A percentile compares a stretch with the other conserved stretches of the same genome.
phyloP scores from a whole-genome alignment of 1,140 invertebrate genomes.

The Pygmarrhopalites habei region DNA sequence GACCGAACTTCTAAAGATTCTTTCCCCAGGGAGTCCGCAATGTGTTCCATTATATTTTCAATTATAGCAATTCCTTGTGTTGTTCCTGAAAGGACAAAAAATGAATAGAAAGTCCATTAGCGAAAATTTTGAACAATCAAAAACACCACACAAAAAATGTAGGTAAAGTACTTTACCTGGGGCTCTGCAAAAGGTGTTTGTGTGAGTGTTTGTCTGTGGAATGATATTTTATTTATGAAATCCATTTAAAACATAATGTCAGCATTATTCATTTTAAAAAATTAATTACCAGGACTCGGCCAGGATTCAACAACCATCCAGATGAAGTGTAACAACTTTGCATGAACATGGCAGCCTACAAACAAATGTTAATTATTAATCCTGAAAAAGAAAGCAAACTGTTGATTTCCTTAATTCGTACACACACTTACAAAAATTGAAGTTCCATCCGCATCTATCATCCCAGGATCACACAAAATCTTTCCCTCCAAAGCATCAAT shows the following conservation, averaged over 20 bases:
- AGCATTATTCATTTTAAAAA: too few species aligned
- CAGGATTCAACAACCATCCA: slow-evolving; percentile 10
- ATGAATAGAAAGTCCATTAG: neutral
- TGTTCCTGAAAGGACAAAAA: slow-evolving; percentile 47
- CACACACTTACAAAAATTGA: slow-evolving; percentile 60
- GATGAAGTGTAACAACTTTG: slow-evolving; percentile 38
- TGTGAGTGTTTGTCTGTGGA: slow-evolving; percentile 41
- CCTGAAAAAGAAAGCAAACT: too few species aligned
- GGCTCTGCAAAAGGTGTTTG: slow-evolving; percentile 40
- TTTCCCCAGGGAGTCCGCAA: slow-evolving; percentile 56
- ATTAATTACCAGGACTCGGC: too few species aligned
- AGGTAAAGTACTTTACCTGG: slow-evolving; percentile 33
- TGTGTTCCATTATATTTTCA: slow-evolving; percentile 76
- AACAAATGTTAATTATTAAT: slow-evolving; percentile 51
- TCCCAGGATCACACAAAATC: slow-evolving; percentile 38
- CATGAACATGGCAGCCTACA: slow-evolving; percentile 47
- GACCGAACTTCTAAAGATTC: slow-evolving; percentile 62
- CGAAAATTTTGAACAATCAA: neutral
- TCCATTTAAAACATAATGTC: too few species aligned
- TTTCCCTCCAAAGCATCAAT: slow-evolving; percentile 30
- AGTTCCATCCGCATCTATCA: slow-evolving; percentile 46
- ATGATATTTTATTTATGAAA: too few species aligned
- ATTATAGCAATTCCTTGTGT: slow-evolving; percentile 55
- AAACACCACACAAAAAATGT: neutral
- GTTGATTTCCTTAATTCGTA: too few species aligned